These are phyloP conservation scores for Mastomys coucha DNA, from an alignment of 2,113 vertebrate species.

Conservation along the genomic window DNA sequence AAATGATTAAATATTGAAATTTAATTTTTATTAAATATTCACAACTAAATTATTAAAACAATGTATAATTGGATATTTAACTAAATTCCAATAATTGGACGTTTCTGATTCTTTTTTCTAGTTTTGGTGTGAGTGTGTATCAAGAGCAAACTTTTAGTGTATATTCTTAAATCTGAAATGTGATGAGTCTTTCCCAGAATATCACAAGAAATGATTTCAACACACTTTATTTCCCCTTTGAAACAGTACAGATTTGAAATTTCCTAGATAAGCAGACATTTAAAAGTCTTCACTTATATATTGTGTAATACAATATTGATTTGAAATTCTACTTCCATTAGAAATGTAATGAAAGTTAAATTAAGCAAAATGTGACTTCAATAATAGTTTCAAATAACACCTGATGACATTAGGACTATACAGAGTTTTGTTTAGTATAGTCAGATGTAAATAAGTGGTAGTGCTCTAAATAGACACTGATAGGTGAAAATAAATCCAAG, in stretches of 20 bases:
- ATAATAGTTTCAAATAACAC: background rate
- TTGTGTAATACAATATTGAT: background rate
- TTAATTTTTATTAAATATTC: constrained; percentile 36
- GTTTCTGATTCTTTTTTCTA: background rate
- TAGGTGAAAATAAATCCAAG: background rate
- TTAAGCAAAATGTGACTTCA: background rate
- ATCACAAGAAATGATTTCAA: background rate
- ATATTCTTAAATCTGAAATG: background rate
- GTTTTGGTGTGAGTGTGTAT: background rate
- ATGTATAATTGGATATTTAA: constrained; percentile 22
- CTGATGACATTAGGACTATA: background rate
- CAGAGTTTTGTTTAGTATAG: background rate
- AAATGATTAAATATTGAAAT: constrained; percentile 47
- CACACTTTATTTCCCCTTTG: background rate
- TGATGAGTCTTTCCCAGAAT: background rate
- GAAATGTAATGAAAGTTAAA: background rate
- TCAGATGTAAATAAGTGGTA: background rate
- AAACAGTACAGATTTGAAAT: background rate
- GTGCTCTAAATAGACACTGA: background rate
- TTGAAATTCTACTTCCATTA: background rate
- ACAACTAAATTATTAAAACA: constrained; percentile 58
- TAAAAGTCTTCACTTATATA: background rate
- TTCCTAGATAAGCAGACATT: background rate
- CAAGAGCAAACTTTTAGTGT: background rate
- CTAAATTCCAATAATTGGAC: background rate